A percentile compares a stretch with the other conserved stretches of the same genome.
These are phyloP conservation scores for Petrolisthes cinctipes DNA, from an alignment of 2,888 invertebrate genomes.

Conservation along the genomic window DNA sequence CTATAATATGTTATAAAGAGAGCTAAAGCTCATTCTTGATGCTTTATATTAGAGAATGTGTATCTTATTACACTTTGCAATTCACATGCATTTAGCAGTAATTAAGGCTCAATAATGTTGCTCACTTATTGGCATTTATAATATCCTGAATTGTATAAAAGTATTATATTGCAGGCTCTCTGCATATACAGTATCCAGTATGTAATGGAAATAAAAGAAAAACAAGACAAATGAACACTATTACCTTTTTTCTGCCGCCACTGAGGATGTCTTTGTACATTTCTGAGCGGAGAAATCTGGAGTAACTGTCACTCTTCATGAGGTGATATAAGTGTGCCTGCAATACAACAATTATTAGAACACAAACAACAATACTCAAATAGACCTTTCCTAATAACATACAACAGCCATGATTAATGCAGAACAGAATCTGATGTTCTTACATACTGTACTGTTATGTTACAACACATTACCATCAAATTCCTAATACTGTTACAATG, in stretches of 20 bases:
- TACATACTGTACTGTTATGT: no score
- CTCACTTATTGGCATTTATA: no score
- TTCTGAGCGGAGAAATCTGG: slow-evolving; percentile 78
- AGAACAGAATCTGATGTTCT: no score
- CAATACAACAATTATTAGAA: slow-evolving; percentile 1
- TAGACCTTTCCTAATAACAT: neutral
- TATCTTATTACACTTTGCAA: neutral
- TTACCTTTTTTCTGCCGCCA: slow-evolving; percentile 64
- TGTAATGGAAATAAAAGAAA: no score
- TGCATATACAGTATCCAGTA: no score
- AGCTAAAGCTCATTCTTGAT: neutral
- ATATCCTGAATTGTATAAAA: no score
- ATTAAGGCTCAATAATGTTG: no score
- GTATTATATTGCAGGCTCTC: no score
- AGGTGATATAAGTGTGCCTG: slow-evolving; percentile 98
- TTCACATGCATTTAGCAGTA: neutral
- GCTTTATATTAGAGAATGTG: neutral
- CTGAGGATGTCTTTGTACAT: slow-evolving; percentile 65
- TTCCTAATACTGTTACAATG: no score
- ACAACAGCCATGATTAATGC: neutral
- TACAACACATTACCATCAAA: no score
- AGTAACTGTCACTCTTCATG: slow-evolving; percentile 99
- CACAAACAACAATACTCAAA: neutral
- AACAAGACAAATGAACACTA: neutral
- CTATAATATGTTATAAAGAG: neutral